phyloP scores from a whole-genome alignment of 2,797 vertebrate species.

The Monodelphis domestica region DNA sequence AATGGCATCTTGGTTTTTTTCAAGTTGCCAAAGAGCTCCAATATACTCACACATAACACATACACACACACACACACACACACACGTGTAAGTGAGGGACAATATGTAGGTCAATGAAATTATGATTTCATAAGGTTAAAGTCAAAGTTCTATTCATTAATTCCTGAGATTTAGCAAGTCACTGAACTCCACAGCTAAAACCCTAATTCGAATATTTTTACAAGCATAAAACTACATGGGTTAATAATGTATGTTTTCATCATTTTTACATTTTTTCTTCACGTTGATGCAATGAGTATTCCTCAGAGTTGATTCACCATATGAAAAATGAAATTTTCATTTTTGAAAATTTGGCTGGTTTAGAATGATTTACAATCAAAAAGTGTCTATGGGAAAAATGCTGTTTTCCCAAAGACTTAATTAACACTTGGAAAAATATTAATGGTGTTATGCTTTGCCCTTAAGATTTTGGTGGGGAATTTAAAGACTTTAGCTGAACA shows the following conservation, averaged over 20 bases:
- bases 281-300: constrained; percentile 1
- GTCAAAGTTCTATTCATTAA: constrained; percentile 13
- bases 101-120: background rate
- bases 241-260: constrained; percentile 37
- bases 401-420: constrained; percentile 17
- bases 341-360: constrained; percentile 6
- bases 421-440: constrained; percentile 27
- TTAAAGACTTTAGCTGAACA: constrained; percentile 36
- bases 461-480: constrained; percentile 25
- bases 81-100: no score
- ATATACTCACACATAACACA: background rate
- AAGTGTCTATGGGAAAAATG: constrained; percentile 5
- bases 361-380: constrained; percentile 37
- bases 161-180: constrained; percentile 17
- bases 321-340: constrained; percentile 39
- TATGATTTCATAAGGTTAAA: background rate
- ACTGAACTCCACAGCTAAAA: constrained; percentile 39
- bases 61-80: no score
- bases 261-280: constrained; percentile 53
- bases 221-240: constrained; percentile 19
- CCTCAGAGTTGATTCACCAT: constrained; percentile 10
- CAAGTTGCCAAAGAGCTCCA: background rate
- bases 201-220: constrained; percentile 48
- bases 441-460: background rate
- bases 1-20: background rate